phyloP scores from a whole-genome alignment of 2,113 vertebrate species.

The Nesogale talazaci region DNA sequence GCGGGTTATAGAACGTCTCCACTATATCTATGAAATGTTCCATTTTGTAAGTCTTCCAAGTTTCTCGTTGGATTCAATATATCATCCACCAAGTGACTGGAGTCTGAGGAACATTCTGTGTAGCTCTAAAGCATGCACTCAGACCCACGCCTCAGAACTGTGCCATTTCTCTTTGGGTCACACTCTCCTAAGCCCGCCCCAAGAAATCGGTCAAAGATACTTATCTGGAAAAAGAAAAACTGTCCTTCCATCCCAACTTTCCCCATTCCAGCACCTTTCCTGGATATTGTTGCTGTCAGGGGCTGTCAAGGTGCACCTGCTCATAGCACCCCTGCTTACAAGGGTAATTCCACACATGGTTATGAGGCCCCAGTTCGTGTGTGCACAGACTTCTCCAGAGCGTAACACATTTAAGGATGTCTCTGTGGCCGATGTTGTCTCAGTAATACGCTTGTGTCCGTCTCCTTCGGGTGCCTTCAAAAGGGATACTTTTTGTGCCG shows the following conservation, averaged over 20 bases:
- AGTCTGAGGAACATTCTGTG: background rate
- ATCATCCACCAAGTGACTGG: background rate
- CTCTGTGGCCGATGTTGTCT: too few relatives aligned
- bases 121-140: rapidly evolving
- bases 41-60: background rate
- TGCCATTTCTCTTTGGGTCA: rapidly evolving
- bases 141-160: background rate
- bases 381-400: too few relatives aligned
- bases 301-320: too few relatives aligned
- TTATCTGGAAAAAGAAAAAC: background rate
- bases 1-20: background rate
- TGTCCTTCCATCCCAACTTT: background rate
- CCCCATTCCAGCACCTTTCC: background rate
- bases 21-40: background rate
- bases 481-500: too few relatives aligned
- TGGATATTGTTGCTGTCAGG: conserved; percentile 53
- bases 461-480: too few relatives aligned
- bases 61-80: background rate
- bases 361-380: too few relatives aligned
- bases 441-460: too few relatives aligned
- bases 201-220: background rate
- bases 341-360: too few relatives aligned
- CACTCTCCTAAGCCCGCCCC: background rate
- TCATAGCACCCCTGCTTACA: background rate
- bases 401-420: too few relatives aligned